Base-by-base conservation (phyloP, 2,113 vertebrate species). In the Gavialis gangeticus region DNA sequence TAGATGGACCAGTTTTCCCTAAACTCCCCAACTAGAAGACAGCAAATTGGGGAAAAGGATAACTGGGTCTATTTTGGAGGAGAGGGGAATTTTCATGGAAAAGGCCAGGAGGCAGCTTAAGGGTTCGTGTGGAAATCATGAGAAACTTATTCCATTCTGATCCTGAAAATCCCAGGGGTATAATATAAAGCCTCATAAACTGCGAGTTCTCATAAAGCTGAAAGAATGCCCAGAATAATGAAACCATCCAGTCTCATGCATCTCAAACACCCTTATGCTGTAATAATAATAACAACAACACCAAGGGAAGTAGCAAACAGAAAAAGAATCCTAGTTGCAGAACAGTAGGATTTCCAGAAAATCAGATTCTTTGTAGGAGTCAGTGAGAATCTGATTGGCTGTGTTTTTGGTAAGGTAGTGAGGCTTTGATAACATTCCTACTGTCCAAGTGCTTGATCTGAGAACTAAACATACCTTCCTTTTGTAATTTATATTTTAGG, bases 121-220 rank as follows among this genome's bases (percentile, higher is more conserved):
- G 56, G 79, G 34, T 88, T 95, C 15, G 0, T 0, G 0, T 19
- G 28, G 25, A 87, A 71, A 17, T 54, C 21, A 1, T 80, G 71
- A 91, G 78, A 88, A 77, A 85, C 76, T 71, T 21, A 37, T 71
- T 71, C 24, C 16, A n/a, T 10, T 83, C 54, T 55, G 67, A 79
- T 77, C 84, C 92, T 46, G 75, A 92, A 96, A 84, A 64, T 46
- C 17, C 55, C 18, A 79, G 13, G 12, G 1, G 5, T 59, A 79
- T 80, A 5, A 63, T 85, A 90, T 79, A 81, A 79, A 46, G 46
- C 46, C 30, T 63, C 73, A 87, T 60, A 34, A 85, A 77, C 27
- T 34, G 82, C 90, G 92, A 91, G 22, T 10, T 5, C 5, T 75
- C 17, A 63, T 80, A 75, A n/a, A 6, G 2, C 5, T 84, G 60